A percentile compares a stretch with the other conserved stretches of the same genome.
Evolutionary conservation across 2,113 vertebrate species (phyloP).

Genomic region (Hyperoodon ampullatus): DNA sequence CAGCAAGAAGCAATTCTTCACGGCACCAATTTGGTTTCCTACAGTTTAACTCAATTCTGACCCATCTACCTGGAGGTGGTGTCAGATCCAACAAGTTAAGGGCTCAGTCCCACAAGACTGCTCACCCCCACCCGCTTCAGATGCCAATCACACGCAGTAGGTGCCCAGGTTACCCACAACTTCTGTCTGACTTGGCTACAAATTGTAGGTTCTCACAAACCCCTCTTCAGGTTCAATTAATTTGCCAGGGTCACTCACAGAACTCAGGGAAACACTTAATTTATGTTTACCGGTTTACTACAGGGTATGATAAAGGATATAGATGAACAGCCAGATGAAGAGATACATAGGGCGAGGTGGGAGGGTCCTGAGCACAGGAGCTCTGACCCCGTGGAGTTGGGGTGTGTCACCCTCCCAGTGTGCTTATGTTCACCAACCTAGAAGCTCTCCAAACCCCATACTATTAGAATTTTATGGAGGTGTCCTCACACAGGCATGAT

Average conservation of each 20-base stretch:
- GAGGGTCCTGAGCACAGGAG: background rate
- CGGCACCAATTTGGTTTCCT: background rate
- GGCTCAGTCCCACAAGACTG: background rate
- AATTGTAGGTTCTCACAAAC: background rate
- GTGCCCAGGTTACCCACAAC: background rate
- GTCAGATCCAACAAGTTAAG: background rate
- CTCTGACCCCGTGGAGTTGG: background rate
- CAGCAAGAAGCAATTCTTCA: background rate
- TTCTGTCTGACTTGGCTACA: slow-evolving; percentile 11
- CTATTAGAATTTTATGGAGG: background rate
- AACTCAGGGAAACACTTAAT: background rate
- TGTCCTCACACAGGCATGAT: background rate
- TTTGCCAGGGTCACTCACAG: background rate
- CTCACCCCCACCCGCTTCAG: background rate
- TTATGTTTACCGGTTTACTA: background rate
- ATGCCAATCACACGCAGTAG: background rate
- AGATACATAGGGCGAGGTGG: background rate
- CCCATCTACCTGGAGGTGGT: background rate
- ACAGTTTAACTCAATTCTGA: background rate
- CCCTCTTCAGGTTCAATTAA: background rate
- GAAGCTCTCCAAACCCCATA: background rate
- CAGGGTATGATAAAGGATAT: background rate
- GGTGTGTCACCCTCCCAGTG: background rate
- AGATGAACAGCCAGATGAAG: background rate
- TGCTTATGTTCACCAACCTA: background rate